Conservation (phyloP, 2,888 invertebrate species). For the Acanthosoma haemorrhoidale region DNA sequence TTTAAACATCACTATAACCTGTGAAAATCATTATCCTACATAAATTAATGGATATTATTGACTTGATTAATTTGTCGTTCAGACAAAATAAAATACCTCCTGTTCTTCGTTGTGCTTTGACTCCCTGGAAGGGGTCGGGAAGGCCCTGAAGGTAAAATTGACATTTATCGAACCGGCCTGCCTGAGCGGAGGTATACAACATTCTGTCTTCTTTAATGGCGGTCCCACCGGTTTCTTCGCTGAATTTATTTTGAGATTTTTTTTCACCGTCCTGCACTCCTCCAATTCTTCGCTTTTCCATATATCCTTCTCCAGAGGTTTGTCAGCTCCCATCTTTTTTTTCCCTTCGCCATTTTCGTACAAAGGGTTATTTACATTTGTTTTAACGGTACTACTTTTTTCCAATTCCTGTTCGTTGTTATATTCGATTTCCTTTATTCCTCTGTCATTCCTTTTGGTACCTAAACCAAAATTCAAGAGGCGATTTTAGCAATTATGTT, state of each 20-base stretch:
- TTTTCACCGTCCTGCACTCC: background rate
- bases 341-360: background rate
- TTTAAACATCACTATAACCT: too few species aligned
- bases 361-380: too few species aligned
- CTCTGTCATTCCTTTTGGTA: background rate
- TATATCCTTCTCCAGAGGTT: background rate
- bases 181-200: conserved; percentile 17
- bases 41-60: too few species aligned
- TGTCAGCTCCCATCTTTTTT: background rate
- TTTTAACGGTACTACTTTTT: too few species aligned
- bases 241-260: background rate
- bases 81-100: too few species aligned
- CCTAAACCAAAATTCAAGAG: background rate
- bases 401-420: background rate
- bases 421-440: background rate
- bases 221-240: background rate
- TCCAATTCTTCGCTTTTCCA: background rate
- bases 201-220: conserved; percentile 18
- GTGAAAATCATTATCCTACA: too few species aligned
- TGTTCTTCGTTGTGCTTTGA: conserved; percentile 65
- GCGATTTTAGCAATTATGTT: background rate
- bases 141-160: conserved; percentile 65
- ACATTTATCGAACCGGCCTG: conserved; percentile 15
- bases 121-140: conserved; percentile 77
- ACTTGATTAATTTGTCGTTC: too few species aligned